Percentiles rank a stretch among this genome's conserved stretches.
phyloP scores from a whole-genome alignment of 2,113 vertebrate species.

The Grus americana region DNA sequence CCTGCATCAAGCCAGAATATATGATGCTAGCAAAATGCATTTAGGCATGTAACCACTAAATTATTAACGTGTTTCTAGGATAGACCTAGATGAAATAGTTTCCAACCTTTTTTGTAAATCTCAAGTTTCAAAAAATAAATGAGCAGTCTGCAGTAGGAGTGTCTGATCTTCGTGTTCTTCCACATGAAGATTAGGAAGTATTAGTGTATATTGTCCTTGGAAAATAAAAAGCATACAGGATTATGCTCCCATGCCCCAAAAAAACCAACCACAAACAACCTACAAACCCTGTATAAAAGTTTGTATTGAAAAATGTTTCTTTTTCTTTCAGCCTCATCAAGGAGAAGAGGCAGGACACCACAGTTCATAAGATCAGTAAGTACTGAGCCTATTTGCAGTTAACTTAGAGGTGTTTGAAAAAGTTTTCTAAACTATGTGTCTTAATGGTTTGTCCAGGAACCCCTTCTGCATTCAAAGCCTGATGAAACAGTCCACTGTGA shows the following conservation, averaged over 20 bases:
- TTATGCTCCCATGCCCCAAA: background rate
- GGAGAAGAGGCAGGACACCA: constrained; percentile 4
- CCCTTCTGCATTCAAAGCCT: background rate
- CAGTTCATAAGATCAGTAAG: constrained; percentile 60
- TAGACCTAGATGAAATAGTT: background rate
- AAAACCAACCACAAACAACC: too few relatives aligned
- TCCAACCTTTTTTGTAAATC: background rate
- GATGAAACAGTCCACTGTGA: background rate
- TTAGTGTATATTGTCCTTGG: background rate
- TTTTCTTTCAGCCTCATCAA: constrained; percentile 45
- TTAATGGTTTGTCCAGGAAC: background rate
- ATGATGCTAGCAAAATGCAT: background rate
- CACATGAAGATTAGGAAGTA: background rate
- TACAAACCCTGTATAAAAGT: background rate
- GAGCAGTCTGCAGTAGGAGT: background rate
- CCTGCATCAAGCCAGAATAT: background rate
- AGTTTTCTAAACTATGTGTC: background rate
- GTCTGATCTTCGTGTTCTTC: background rate
- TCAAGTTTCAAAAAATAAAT: background rate
- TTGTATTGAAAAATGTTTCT: background rate
- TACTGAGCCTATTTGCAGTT: background rate
- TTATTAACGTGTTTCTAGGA: background rate
- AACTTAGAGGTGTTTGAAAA: background rate
- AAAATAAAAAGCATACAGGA: background rate
- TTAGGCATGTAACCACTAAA: background rate